Evolutionary conservation across 2,888 invertebrate genomes (phyloP), one percentile per base, ranked within the genome.

Genomic region (Lasioglossum malachurum): DNA sequence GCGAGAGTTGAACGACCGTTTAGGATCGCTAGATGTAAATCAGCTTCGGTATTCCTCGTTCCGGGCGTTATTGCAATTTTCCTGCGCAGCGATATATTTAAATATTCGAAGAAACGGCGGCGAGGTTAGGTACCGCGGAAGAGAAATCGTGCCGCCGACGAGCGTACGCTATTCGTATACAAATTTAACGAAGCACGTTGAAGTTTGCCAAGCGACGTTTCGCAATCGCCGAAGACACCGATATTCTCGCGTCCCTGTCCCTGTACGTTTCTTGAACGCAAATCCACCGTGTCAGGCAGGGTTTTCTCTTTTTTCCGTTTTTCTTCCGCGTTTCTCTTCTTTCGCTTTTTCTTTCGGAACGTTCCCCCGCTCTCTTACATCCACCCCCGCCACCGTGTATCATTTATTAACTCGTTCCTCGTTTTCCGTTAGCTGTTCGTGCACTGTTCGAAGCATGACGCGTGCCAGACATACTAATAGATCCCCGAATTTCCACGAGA

Each of bases 151-250:
- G 71, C 78, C 69, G 27, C 14, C 38, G 38, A 4, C n/a, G 35
- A 12, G 14, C 27, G 73, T 4, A 23, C 46, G 49, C 23, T 14
- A 27, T 74, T 41, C 27, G 75, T 72, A 64, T 44, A 64, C 84
- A 77, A 67, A 84, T 84, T 83, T 78, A 78, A 78, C 78, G 49
- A 60, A 27, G 53, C 46, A n/a, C 46, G 57, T 71, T 41, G 73
- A 78, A 71, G 60, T 64, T 82, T 78, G 53, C 78, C 78, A 83
- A 82, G 57, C 72, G 41, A 74, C 38, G 75, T 83, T 83, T 83
- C 78, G 75, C 41, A 75, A 78, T 83, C 41, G 41, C 35, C 19
- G 38, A 75, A 57, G 35, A 27, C 31, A 38, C 16, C 46, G 49
- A 35, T 41, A 60, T 35, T 16, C 35, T 53, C 53, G 53, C 8